phyloP scores from a whole-genome alignment of 2,888 invertebrate genomes.

The Hypselothyrea guttata region DNA sequence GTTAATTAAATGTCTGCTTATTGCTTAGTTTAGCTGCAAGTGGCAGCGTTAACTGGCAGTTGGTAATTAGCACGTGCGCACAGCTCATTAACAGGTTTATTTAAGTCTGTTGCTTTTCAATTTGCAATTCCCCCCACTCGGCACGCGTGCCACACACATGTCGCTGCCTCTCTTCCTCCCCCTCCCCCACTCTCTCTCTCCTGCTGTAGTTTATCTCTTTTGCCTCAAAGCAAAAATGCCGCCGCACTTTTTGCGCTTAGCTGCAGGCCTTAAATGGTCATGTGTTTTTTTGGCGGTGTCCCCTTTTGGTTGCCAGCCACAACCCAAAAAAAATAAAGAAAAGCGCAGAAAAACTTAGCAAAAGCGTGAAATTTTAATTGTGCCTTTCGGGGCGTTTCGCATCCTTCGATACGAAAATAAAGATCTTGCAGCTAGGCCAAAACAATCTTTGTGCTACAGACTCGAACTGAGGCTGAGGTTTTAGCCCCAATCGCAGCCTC shows the following conservation, averaged over 20 bases:
- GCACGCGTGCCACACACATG: constrained; percentile 58
- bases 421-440: constrained; percentile 52
- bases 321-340: not conserved
- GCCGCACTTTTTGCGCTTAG: constrained; percentile 41
- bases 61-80: constrained; percentile 66
- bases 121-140: constrained; percentile 42
- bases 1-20: not conserved
- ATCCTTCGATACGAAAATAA: constrained; percentile 67
- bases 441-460: too few relatives aligned
- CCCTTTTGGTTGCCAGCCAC: constrained; percentile 48
- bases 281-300: constrained; percentile 47
- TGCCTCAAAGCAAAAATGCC: constrained; percentile 66
- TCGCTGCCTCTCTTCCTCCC: too few relatives aligned
- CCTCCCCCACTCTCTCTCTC: too few relatives aligned
- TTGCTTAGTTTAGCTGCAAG: not conserved
- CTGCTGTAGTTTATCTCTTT: not conserved
- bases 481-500: too few relatives aligned
- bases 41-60: constrained; percentile 23
- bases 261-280: constrained; percentile 57
- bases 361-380: constrained; percentile 76
- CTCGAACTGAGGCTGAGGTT: too few relatives aligned
- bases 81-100: constrained; percentile 59
- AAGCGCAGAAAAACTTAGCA: constrained; percentile 12
- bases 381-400: constrained; percentile 70
- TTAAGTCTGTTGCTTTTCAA: not conserved